Base-by-base conservation (phyloP, 1,140 invertebrate species). In the Thalassaphorura encarpata region DNA sequence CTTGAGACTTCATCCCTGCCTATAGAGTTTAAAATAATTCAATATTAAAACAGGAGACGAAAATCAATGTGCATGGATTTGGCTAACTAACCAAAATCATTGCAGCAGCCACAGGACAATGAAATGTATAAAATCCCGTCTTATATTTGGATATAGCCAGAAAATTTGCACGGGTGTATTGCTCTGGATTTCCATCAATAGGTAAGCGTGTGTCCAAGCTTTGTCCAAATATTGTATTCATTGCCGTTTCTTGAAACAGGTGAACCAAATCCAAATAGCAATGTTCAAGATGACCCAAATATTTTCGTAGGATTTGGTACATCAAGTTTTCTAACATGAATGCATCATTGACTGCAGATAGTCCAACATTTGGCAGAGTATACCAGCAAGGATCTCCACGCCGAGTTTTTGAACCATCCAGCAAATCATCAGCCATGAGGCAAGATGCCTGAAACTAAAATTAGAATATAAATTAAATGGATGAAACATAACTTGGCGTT, bases 221-320 rank as follows among this genome's bases (percentile, higher is more conserved):
- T 23, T 56, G 31, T 11, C 54, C 54, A 15, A 56, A 29, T 4
- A 29, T 21, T 18, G 54, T 56, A 26, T 48, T 56, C 24, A 19
- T 42, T 8, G 36, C 73, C 73, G 89, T 86, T 66, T 78, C 72
- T 67, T 78, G 73, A 69, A 96, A 91, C 36, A 89, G 75, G 66
- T 96, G 87, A 31, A 96, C 52, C 11, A 95, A 71, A 52, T 85
- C 74, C 6, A 83, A 66, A 70, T 96, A 94, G n/a, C n/a, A n/a
- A 66, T 83, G 89, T 0, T 83, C 77, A 65, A 87, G 80, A 54
- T 80, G 71, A 40, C 73, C 76, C 66, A 95, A 90, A 71, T 92
- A 78, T 56, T 80, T 80, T 66, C 80, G 82, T 0, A 97, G 70
- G 2, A 96, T 72, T 29, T 80, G 77, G 72, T 85, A 95, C 61